A percentile compares a stretch with the other conserved stretches of the same genome.
These are phyloP conservation scores for Erinaceus europaeus DNA, from an alignment of 2,113 vertebrate species.

Conservation along the genomic window DNA sequence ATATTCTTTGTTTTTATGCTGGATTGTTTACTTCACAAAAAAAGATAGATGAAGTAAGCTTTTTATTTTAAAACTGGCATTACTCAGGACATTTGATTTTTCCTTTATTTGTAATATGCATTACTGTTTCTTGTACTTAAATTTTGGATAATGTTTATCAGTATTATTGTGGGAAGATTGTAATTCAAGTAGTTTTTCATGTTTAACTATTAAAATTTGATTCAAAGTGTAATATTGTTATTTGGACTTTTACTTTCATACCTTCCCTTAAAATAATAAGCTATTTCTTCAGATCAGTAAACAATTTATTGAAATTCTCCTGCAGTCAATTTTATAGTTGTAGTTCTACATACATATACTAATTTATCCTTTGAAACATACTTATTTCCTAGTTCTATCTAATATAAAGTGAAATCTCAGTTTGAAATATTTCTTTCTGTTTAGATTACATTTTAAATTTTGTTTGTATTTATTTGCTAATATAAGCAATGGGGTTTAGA, in stretches of 20 bases:
- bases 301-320: conserved; percentile 30
- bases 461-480: conserved; percentile 28
- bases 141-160: neutral
- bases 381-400: neutral
- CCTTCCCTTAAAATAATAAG: neutral
- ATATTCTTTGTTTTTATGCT: too few species aligned
- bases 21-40: neutral
- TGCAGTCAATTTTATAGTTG: conserved; percentile 46
- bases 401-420: neutral
- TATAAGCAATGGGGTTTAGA: neutral
- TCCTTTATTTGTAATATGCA: conserved; percentile 29
- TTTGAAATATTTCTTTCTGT: neutral
- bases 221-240: conserved; percentile 10
- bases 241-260: conserved; percentile 20
- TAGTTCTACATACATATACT: neutral
- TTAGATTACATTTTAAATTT: neutral
- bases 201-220: conserved; percentile 4
- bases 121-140: conserved; percentile 47
- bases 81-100: conserved; percentile 62
- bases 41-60: neutral
- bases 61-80: conserved; percentile 20
- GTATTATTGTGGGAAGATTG: conserved; percentile 41
- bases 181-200: neutral
- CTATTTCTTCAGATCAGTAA: conserved; percentile 8
- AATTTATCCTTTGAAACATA: neutral